These are phyloP conservation scores for Trematomus bernacchii DNA, from an alignment of 2,797 vertebrate genomes.

Conservation along the genomic window DNA sequence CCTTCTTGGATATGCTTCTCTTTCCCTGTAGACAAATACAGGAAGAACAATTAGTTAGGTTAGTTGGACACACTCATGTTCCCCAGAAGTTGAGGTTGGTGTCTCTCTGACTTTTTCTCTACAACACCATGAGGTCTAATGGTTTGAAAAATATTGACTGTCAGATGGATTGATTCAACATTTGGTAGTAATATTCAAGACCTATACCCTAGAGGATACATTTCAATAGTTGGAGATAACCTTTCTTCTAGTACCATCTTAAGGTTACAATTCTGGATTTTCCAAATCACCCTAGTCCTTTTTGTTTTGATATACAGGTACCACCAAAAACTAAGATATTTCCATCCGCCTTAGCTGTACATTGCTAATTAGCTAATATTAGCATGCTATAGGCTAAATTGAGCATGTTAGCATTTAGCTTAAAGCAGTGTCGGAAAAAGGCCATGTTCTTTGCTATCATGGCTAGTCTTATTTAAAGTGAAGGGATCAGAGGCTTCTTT, in stretches of 20 bases:
- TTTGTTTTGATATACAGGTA: not conserved
- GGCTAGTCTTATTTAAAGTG: not conserved
- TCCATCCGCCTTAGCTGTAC: not conserved
- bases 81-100: not conserved
- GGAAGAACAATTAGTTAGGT: not conserved
- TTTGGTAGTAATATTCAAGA: not conserved
- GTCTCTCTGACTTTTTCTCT: too few species aligned
- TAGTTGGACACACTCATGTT: not conserved
- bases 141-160: not conserved
- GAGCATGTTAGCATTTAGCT: not conserved
- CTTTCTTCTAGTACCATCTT: not conserved
- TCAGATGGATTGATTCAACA: not conserved
- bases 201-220: not conserved
- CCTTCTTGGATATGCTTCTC: constrained; percentile 87
- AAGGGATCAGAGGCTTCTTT: not conserved
- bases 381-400: not conserved
- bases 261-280: not conserved
- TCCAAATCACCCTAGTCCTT: not conserved
- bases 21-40: constrained; percentile 70
- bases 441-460: too few species aligned
- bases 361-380: not conserved
- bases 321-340: too few species aligned
- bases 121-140: not conserved
- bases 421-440: not conserved
- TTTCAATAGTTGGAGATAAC: not conserved